Percentiles rank a stretch among this genome's conserved stretches.
Evolutionary conservation across 2,888 invertebrate genomes (phyloP).

Genomic region (Sinotaia quadrata): DNA sequence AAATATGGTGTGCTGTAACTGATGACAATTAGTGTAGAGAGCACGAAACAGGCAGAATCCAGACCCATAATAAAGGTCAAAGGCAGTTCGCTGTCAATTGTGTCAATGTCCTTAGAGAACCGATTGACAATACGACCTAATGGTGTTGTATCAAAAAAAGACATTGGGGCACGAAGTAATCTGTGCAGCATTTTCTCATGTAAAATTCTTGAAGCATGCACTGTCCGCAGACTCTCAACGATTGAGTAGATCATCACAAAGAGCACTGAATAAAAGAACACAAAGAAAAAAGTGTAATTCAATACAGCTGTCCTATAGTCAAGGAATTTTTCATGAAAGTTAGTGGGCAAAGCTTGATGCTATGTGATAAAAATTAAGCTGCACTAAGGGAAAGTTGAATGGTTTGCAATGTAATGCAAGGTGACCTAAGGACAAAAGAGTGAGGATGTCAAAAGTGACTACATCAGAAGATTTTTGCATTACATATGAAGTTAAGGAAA

Average conservation of each 20-base stretch:
- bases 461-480: no score
- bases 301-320: no score
- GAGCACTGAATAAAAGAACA: constrained; percentile 39
- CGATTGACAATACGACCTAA: constrained; percentile 72
- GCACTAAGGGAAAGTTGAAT: no score
- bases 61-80: constrained; percentile 44
- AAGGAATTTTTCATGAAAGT: no score
- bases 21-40: constrained; percentile 53
- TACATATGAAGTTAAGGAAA: no score
- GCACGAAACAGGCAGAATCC: constrained; percentile 37
- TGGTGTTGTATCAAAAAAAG: constrained; percentile 73
- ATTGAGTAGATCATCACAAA: constrained; percentile 48
- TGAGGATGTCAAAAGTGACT: no score
- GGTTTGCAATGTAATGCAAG: no score
- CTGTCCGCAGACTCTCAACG: constrained; percentile 65
- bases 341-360: no score
- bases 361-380: no score
- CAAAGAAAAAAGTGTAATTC: no score
- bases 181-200: constrained; percentile 57
- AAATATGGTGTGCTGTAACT: constrained; percentile 56
- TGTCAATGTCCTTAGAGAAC: constrained; percentile 64
- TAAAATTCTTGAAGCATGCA: constrained; percentile 60
- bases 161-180: constrained; percentile 69
- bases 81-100: constrained; percentile 60
- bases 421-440: no score